Conservation (phyloP, 37 sponge, comb jelly and placozoan genomes). For the Halisarca cf. caerulea region DNA sequence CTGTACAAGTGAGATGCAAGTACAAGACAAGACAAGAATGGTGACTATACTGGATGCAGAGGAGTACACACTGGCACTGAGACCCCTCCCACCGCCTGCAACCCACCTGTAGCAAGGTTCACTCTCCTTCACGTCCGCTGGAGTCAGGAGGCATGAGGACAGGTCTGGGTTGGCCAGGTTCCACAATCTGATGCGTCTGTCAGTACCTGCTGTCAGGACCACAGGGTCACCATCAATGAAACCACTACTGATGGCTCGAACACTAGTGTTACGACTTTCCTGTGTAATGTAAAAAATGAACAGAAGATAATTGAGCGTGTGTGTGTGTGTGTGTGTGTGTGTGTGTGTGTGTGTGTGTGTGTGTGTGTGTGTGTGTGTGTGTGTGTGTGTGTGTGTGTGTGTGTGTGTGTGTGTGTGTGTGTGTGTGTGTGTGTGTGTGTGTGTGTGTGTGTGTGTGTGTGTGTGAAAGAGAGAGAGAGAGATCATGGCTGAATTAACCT, state of each 20-base stretch:
- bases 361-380: no score
- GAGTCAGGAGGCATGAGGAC: conserved; percentile 55
- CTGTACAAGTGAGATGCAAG: no score
- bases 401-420: no score
- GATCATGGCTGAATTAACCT: neutral
- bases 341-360: no score
- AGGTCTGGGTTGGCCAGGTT: conserved; percentile 55
- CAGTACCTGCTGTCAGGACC: conserved; percentile 78
- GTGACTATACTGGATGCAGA: no score
- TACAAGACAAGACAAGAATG: no score
- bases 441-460: no score
- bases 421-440: no score
- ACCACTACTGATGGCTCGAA: conserved; percentile 50
- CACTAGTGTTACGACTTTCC: conserved; percentile 28
- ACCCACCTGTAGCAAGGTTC: no score
- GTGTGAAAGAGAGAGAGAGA: neutral
- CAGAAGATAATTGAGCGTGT: neutral
- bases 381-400: no score
- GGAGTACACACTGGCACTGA: no score
- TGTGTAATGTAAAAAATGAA: neutral
- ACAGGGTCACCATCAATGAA: conserved; percentile 56
- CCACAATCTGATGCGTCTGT: conserved; percentile 75
- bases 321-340: neutral
- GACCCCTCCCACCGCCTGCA: no score
- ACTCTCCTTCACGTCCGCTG: conserved; percentile 14